phyloP scores from a whole-genome alignment of 2,888 invertebrate genomes.

The Gari tellinella region DNA sequence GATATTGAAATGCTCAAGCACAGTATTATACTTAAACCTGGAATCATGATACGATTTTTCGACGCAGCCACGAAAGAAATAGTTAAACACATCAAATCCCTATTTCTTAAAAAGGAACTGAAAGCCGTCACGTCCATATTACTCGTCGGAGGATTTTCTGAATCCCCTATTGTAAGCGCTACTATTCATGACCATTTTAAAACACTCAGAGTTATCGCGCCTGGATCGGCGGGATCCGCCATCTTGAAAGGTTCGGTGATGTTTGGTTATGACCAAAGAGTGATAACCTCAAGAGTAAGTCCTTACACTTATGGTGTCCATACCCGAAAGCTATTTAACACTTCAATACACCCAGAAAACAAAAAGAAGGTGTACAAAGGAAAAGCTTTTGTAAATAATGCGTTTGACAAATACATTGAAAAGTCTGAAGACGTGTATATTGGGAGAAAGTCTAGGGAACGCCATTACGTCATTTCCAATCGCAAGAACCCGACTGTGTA shows the following conservation, averaged over 20 bases:
- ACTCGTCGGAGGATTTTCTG: conserved; percentile 32
- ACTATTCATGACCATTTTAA: conserved; percentile 5
- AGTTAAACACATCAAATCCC: neutral
- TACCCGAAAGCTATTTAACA: conserved; percentile 3
- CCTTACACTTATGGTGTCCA: conserved; percentile 24
- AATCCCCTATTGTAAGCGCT: conserved; percentile 15
- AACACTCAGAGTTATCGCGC: conserved; percentile 9
- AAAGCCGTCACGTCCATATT: neutral
- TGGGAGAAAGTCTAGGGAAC: conserved; percentile 14
- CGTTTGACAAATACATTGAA: conserved; percentile 45
- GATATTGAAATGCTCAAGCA: conserved; percentile 21
- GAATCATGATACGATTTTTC: conserved; percentile 4
- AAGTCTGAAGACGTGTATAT: conserved; percentile 29
- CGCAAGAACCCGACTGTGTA: conserved; percentile 19
- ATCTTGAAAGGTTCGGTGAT: conserved; percentile 33
- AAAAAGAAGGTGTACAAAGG: conserved; percentile 11
- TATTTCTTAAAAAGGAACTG: neutral
- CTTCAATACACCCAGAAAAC: conserved; percentile 1
- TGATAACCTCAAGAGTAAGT: conserved; percentile 25
- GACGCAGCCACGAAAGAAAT: neutral
- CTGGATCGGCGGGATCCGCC: conserved; percentile 9
- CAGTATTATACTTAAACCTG: conserved; percentile 42
- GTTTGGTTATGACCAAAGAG: conserved; percentile 19
- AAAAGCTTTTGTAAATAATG: conserved; percentile 31
- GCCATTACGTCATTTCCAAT: conserved; percentile 24